A percentile compares a stretch with the other conserved stretches of the same genome.
Evolutionary conservation across 2,113 vertebrate genomes (phyloP).

Genomic region (Puntigrus tetrazona): DNA sequence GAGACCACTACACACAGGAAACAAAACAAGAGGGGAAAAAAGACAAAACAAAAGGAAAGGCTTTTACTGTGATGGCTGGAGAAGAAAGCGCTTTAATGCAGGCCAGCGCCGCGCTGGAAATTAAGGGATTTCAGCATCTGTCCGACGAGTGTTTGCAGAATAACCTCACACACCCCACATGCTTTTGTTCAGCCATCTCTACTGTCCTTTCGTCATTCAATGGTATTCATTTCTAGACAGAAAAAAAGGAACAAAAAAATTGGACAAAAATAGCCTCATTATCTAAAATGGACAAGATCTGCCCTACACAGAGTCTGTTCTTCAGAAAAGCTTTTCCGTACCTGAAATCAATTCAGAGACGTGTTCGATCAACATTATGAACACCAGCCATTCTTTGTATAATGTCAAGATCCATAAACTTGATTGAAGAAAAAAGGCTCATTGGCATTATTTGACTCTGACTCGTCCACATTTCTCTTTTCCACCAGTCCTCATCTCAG

Average conservation of each 20-base stretch:
- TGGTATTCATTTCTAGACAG: conserved; percentile 40
- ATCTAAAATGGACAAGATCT: conserved; percentile 47
- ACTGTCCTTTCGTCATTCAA: conserved; percentile 48
- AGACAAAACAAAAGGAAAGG: conserved; percentile 53
- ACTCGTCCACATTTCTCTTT: background rate
- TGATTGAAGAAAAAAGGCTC: background rate
- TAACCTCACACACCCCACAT: conserved; percentile 50
- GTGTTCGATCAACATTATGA: background rate
- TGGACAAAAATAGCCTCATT: conserved; percentile 50
- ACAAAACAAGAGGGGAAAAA: conserved; percentile 40
- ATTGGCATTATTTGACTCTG: background rate
- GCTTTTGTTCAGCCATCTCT: conserved; percentile 49
- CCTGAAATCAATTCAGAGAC: background rate
- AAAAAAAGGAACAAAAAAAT: conserved; percentile 16
- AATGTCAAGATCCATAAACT: background rate
- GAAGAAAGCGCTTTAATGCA: conserved; percentile 48
- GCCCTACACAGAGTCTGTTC: conserved; percentile 23
- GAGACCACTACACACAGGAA: conserved; percentile 40
- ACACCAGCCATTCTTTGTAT: background rate
- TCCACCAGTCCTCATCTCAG: conserved; percentile 82
- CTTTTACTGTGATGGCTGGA: conserved; percentile 53
- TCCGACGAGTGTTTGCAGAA: conserved; percentile 39
- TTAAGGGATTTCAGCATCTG: conserved; percentile 53
- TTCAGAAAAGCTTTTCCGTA: conserved; percentile 8
- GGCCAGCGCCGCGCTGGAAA: conserved; percentile 35